Percentiles rank a stretch among this genome's conserved stretches.
Conservation (phyloP, 1,140 invertebrate species). For the Drosophila paulistorum region DNA sequence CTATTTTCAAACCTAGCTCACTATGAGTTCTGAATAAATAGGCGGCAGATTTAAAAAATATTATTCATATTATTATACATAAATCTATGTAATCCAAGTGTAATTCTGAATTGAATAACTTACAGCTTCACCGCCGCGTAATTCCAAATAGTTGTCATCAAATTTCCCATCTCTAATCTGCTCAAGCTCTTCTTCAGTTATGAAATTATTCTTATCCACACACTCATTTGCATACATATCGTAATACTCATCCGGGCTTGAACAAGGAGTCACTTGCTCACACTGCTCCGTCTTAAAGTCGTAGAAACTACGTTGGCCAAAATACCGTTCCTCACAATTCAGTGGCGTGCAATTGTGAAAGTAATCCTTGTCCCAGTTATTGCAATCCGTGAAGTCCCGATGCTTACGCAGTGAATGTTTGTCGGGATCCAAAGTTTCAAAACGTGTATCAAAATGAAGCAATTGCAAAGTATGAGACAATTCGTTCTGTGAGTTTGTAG, state of each 20-base stretch:
- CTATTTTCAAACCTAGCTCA: too few species aligned
- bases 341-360: conserved; percentile 67
- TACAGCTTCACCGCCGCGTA: conserved; percentile 26
- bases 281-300: conserved; percentile 56
- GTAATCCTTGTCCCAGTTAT: conserved; percentile 73
- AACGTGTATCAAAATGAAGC: conserved; percentile 67
- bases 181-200: conserved; percentile 55
- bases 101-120: not conserved
- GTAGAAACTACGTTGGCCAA: conserved; percentile 69
- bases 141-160: conserved; percentile 50
- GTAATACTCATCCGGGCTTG: conserved; percentile 39
- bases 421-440: conserved; percentile 63
- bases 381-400: conserved; percentile 60
- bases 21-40: too few species aligned
- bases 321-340: conserved; percentile 75
- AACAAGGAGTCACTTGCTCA: conserved; percentile 42
- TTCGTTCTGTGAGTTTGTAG: conserved; percentile 39
- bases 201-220: conserved; percentile 43
- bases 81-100: too few species aligned
- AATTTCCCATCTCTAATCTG: conserved; percentile 49
- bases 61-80: too few species aligned
- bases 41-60: too few species aligned
- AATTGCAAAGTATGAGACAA: conserved; percentile 39
- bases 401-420: conserved; percentile 42
- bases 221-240: conserved; percentile 65